Percentiles rank a stretch among this genome's conserved stretches.
These are phyloP conservation scores for Neomonachus schauinslandi DNA, from an alignment of 2,113 vertebrate genomes.

Conservation along the genomic window DNA sequence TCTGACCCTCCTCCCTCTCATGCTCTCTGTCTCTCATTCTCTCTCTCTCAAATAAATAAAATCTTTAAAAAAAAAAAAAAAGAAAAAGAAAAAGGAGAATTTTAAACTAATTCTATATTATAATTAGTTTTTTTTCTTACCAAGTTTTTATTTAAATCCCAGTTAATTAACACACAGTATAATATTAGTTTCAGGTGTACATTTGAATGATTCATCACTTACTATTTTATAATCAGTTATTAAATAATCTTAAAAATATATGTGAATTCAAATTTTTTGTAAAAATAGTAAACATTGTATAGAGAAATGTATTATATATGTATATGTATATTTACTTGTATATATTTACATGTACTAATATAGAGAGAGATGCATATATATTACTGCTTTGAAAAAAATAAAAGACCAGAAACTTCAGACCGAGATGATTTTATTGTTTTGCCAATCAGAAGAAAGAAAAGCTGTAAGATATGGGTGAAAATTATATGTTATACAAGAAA, in stretches of 20 bases:
- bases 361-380: not conserved
- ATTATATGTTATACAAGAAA: not conserved
- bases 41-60: too few species aligned
- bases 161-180: not conserved
- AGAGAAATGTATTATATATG: not conserved
- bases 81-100: not conserved
- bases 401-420: not conserved
- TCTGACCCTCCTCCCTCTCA: too few species aligned
- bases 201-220: not conserved
- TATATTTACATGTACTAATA: not conserved
- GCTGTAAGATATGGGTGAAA: not conserved
- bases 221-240: not conserved
- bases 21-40: too few species aligned
- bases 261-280: not conserved
- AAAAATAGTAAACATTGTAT: not conserved
- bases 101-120: not conserved
- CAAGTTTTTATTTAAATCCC: not conserved
- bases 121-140: not conserved
- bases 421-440: not conserved
- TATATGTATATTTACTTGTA: not conserved
- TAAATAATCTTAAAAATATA: not conserved
- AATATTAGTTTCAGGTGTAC: not conserved
- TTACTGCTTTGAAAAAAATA: too few species aligned
- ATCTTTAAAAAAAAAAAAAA: not conserved
- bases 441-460: not conserved